Percentiles rank a stretch among this genome's conserved stretches.
Conservation (phyloP, 2,797 vertebrate species). For the Potorous gilbertii region DNA sequence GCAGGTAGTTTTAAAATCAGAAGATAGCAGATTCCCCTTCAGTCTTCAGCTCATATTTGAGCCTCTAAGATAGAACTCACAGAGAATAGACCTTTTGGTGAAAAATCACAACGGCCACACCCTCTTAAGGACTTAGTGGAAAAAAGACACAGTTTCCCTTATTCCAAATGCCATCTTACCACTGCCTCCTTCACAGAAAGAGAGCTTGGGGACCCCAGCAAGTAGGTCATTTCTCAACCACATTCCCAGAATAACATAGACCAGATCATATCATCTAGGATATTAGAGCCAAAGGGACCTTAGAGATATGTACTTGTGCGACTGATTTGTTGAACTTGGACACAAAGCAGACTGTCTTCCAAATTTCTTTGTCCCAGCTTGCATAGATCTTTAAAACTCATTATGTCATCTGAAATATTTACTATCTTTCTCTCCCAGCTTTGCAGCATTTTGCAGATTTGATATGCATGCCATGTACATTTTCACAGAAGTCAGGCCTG, state of each 20-base stretch:
- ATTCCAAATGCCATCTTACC: neutral
- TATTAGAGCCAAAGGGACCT: neutral
- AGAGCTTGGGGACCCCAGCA: slow-evolving; percentile 67
- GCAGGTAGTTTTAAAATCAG: neutral
- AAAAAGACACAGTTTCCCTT: neutral
- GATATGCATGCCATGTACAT: neutral
- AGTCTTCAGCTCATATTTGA: neutral
- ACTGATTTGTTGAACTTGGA: neutral
- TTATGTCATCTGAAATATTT: neutral
- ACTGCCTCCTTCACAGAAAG: neutral
- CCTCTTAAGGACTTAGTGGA: neutral
- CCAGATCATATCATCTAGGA: neutral
- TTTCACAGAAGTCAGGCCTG: neutral
- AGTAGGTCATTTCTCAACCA: slow-evolving; percentile 68
- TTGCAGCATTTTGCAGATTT: neutral
- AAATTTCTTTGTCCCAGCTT: neutral
- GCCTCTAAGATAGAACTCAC: neutral
- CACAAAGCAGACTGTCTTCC: neutral
- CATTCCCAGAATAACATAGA: slow-evolving; percentile 66
- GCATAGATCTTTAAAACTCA: neutral
- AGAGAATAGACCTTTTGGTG: neutral
- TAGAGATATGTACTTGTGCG: neutral
- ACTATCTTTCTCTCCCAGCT: neutral
- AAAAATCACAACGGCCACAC: neutral
- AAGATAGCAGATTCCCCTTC: neutral